Conservation (phyloP, 2,797 vertebrate species). For the Nyctibius grandis region DNA sequence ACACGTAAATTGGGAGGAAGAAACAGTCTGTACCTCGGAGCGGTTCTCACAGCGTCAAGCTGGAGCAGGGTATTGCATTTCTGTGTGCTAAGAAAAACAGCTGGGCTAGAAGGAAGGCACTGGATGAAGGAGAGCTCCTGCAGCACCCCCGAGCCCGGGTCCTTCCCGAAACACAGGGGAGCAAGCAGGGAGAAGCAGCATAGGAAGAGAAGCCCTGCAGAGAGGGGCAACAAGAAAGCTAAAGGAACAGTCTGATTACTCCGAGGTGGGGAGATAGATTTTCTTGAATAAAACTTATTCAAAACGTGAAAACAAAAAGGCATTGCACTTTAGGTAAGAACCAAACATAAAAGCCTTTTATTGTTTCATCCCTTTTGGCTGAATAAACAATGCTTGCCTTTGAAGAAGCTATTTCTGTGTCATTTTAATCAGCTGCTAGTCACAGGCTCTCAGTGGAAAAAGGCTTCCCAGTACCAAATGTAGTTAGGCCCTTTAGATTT, state of each 20-base stretch:
- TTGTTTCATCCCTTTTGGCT: neutral
- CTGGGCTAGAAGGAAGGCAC: fast-evolving
- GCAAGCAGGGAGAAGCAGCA: neutral
- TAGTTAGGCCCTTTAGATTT: slow-evolving; percentile 17
- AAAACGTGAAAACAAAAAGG: neutral
- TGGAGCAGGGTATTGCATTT: neutral
- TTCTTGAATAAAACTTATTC: neutral
- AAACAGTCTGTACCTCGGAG: fast-evolving
- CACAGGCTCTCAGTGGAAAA: slow-evolving; percentile 3
- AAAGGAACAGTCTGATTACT: neutral
- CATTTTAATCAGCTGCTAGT: slow-evolving; percentile 39
- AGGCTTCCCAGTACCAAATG: neutral
- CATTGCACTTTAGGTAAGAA: neutral
- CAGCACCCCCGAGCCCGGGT: fast-evolving
- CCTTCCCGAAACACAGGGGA: fast-evolving
- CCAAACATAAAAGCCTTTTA: slow-evolving; percentile 7
- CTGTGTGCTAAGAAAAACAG: neutral
- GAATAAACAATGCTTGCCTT: slow-evolving; percentile 38
- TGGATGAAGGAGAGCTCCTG: neutral
- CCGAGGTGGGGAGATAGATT: neutral
- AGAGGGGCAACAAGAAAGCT: neutral
- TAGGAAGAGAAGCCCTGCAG: fast-evolving
- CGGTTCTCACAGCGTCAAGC: neutral
- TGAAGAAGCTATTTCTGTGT: slow-evolving; percentile 26
- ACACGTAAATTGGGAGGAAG: neutral